A percentile compares a stretch with the other conserved stretches of the same genome.
Conservation (phyloP, 2,888 invertebrate species). For the Tipula lateralis region DNA sequence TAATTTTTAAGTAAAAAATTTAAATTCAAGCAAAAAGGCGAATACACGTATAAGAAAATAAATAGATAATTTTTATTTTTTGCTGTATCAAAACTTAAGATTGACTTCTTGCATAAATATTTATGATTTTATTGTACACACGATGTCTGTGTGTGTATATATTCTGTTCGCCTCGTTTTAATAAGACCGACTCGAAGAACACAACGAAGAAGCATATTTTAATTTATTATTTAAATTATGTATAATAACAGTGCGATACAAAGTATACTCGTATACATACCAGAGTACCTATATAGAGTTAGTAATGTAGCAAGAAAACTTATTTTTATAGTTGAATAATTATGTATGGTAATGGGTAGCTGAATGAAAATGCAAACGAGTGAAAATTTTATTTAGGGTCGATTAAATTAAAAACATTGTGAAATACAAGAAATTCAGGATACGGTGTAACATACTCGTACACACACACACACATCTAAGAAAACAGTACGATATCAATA, state of each 20-base stretch:
- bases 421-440: neutral
- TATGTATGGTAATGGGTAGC: neutral
- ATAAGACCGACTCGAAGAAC: neutral
- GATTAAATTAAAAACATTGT: neutral
- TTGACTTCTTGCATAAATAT: neutral
- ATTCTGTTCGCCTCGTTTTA: neutral
- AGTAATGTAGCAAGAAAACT: neutral
- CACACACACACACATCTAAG: too few species aligned
- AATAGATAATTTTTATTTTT: neutral
- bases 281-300: neutral
- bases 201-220: neutral
- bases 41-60: neutral
- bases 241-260: neutral
- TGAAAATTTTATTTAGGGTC: slow-evolving; percentile 5
- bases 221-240: neutral
- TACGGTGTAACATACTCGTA: neutral
- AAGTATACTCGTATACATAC: too few species aligned
- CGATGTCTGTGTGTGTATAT: too few species aligned
- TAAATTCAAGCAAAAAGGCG: neutral
- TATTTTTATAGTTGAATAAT: neutral
- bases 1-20: neutral
- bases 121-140: neutral
- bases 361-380: slow-evolving; percentile 1
- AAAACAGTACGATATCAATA: neutral
- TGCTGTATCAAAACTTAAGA: neutral